Base-by-base conservation (phyloP, 35 echinoderm and acorn worm species). In the Ophioderma brevispina region DNA sequence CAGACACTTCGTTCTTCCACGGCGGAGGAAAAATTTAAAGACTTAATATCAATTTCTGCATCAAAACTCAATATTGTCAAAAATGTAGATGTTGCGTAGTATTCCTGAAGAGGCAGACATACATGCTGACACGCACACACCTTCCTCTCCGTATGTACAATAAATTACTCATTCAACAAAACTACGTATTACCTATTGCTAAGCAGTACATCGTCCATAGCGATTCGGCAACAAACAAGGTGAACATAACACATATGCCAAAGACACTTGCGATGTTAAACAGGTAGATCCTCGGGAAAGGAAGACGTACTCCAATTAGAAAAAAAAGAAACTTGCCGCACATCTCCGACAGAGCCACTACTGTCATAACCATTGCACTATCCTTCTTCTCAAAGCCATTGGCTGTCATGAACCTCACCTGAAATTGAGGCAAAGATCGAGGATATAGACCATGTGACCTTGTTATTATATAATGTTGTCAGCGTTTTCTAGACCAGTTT, bases 321-420 rank as follows among this genome's bases (percentile, higher is more conserved):
- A 82, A 80, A 0, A 96, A 76, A 21, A 87, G 55, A 39, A 92
- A 84, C 83, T 96, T 96, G 52, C 94, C 94, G 31, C 85, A 50
- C 33, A 96, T 81, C 64, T 96, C 94, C 0, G 94, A 77, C 1
- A 96, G 52, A 35, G 94, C 94, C 17, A 96, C 76, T n/a, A 96
- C 87, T 40, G 81, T 89, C 86, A 96, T 87, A n/a, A 92, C 85
- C 6, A 96, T 55, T 50, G 90, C 82, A 34, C 94, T 81, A 21
- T 92, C 86, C 8, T 82, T 64, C 63, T 88, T 81, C n/a, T 46
- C 59, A 37, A 96, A 93, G 0, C 94, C 94, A 15, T 83, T 85
- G 31, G 92, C 93, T 5, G 92, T 96, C 94, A 96, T 96, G 55
- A 96, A 96, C 42, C 90, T 96, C 33, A 92, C 90, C 94, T 96